A percentile compares a stretch with the other conserved stretches of the same genome.
Evolutionary conservation across 2,113 vertebrate genomes (phyloP).

Genomic region (Alces alces): DNA sequence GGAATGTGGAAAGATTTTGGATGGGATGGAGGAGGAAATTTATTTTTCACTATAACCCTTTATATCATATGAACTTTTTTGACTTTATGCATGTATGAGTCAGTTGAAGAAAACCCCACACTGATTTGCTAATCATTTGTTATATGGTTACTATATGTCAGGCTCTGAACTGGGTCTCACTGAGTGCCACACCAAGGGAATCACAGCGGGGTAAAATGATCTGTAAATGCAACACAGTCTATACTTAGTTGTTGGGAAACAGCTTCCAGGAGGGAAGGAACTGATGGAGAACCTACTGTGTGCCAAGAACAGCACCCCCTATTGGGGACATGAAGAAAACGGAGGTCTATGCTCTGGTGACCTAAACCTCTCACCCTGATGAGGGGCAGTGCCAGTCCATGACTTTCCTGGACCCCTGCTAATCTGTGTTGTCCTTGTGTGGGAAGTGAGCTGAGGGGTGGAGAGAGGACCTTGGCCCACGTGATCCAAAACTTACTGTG

Average conservation of each 20-base stretch:
- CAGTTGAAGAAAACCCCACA: not conserved
- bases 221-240: not conserved
- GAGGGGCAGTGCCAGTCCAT: too few species aligned
- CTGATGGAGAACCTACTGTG: not conserved
- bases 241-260: not conserved
- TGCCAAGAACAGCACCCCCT: fast-evolving
- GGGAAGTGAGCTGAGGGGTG: not conserved
- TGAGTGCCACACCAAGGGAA: not conserved
- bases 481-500: not conserved
- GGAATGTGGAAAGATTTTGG: too few species aligned
- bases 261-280: not conserved
- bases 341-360: too few species aligned
- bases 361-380: not conserved
- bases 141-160: not conserved
- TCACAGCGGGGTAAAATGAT: fast-evolving
- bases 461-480: not conserved
- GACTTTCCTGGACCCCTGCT: not conserved
- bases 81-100: not conserved
- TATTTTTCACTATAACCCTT: not conserved
- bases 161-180: not conserved
- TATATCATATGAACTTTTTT: not conserved
- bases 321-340: not conserved
- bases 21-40: too few species aligned
- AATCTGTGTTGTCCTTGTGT: not conserved
- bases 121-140: too few species aligned